Conservation (phyloP, 2,113 vertebrate species). For the Jacana jacana region DNA sequence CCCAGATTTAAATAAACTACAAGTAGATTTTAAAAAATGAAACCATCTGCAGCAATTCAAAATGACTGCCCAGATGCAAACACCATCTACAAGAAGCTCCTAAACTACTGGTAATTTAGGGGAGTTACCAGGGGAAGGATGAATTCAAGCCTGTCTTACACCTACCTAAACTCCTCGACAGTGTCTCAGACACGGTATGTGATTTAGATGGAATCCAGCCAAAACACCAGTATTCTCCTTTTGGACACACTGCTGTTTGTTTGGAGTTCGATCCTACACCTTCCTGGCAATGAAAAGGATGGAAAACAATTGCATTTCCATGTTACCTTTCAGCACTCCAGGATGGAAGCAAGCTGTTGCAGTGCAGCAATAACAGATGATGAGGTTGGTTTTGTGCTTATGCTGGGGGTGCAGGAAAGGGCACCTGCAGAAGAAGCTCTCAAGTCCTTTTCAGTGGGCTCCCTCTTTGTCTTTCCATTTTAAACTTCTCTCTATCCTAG, state of each 20-base stretch:
- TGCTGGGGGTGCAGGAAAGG: background rate
- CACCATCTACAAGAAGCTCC: background rate
- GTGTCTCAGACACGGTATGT: background rate
- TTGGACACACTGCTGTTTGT: background rate
- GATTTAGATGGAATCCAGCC: background rate
- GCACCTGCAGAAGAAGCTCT: background rate
- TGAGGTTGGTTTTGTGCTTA: background rate
- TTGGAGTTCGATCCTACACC: background rate
- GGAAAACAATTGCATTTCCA: background rate
- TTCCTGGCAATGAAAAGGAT: background rate
- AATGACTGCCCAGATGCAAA: background rate
- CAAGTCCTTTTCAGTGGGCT: background rate
- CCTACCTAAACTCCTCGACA: background rate
- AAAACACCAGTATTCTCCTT: background rate
- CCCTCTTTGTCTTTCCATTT: background rate
- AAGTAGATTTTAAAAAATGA: background rate
- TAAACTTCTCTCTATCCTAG: background rate
- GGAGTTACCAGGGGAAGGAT: background rate
- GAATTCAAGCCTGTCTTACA: background rate
- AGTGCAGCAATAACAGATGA: background rate
- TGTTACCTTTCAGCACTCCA: background rate
- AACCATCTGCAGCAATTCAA: background rate
- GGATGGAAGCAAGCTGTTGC: background rate
- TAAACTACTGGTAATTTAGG: background rate
- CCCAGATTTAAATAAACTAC: background rate